Percentiles rank a stretch among this genome's conserved stretches.
These are phyloP conservation scores for Cremastobaeus sp. DNA, from an alignment of 2,888 invertebrate genomes.

Conservation along the genomic window DNA sequence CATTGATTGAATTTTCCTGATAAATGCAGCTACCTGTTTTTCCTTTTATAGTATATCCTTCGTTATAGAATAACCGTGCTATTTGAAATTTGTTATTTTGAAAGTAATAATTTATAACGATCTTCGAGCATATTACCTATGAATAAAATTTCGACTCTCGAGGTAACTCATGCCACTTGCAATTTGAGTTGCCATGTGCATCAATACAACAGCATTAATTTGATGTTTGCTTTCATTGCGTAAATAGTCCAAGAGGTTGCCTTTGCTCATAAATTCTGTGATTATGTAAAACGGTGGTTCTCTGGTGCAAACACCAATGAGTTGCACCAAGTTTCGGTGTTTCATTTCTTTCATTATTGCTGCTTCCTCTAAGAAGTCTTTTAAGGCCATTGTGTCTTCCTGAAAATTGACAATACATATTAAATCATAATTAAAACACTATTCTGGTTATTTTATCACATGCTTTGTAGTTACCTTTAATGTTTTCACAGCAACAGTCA, in stretches of 20 bases:
- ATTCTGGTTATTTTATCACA: too few relatives aligned
- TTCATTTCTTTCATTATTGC: conserved; percentile 99
- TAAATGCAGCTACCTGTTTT: too few relatives aligned
- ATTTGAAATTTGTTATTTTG: too few relatives aligned
- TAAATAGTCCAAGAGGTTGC: conserved; percentile 97
- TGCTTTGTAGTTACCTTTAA: too few relatives aligned
- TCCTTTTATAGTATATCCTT: too few relatives aligned
- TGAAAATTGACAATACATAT: conserved; percentile 66
- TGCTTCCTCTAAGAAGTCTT: conserved; percentile 99
- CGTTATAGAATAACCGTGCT: too few relatives aligned
- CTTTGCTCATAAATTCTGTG: conserved; percentile 99
- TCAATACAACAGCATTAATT: conserved; percentile 95
- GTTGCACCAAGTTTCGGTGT: conserved; percentile 98
- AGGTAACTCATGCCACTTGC: conserved; percentile 99
- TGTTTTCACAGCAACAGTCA: conserved; percentile 99
- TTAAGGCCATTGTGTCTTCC: conserved; percentile 99
- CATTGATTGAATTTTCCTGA: too few relatives aligned
- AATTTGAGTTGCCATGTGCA: conserved; percentile 99
- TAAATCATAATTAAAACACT: too few relatives aligned
- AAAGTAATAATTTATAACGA: too few relatives aligned
- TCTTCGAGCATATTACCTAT: conserved; percentile 81
- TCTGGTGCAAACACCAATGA: conserved; percentile 98
- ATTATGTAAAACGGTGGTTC: conserved; percentile 99
- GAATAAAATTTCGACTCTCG: conserved; percentile 96
- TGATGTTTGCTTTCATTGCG: conserved; percentile 91